Percentiles rank a stretch among this genome's conserved stretches.
phyloP scores from a whole-genome alignment of 2,797 vertebrate species.

The Synanceia verrucosa region DNA sequence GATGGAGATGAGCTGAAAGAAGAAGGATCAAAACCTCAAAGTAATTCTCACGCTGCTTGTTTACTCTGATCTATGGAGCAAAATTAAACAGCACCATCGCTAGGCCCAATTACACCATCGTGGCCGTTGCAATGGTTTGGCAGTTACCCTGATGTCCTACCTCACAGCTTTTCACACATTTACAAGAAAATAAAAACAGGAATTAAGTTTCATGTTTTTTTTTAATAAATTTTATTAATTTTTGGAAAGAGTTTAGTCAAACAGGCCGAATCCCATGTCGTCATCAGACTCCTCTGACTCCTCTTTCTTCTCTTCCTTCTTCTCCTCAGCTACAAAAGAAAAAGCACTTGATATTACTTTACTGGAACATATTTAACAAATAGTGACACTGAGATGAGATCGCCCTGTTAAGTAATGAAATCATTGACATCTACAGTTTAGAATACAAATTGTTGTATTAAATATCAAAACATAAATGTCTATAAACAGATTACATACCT shows the following conservation, averaged over 20 bases:
- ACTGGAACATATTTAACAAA: background rate
- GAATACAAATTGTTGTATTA: background rate
- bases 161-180: no score
- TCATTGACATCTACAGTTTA: background rate
- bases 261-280: conserved; percentile 96
- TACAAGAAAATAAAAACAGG: background rate
- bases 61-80: no score
- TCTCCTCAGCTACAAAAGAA: conserved; percentile 84
- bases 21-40: no score
- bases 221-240: conserved; percentile 74
- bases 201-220: conserved; percentile 14
- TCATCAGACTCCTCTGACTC: conserved; percentile 97
- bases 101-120: no score
- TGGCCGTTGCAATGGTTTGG: no score
- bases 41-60: no score
- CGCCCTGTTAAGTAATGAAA: background rate
- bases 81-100: no score
- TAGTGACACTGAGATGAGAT: background rate
- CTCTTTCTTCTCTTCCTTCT: conserved; percentile 97
- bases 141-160: no score
- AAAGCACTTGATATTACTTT: background rate
- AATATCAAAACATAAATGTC: background rate
- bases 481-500: background rate
- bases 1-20: no score
- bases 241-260: conserved; percentile 83